These are phyloP conservation scores for Drosophila mayri DNA, from an alignment of 1,140 invertebrate genomes.

Conservation along the genomic window DNA sequence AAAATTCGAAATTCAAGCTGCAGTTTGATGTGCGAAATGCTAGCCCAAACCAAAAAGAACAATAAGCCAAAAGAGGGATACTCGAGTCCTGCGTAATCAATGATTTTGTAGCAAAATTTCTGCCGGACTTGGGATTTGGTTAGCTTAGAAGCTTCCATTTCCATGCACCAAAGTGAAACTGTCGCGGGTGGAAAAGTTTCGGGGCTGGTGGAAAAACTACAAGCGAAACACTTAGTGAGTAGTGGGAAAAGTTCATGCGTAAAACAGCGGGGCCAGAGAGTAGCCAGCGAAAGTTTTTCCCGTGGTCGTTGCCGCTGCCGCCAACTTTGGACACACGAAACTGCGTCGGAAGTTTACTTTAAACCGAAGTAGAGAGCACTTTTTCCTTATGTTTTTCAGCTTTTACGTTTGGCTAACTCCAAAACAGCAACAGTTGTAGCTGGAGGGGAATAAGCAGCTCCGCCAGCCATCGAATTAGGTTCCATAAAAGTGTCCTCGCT, in stretches of 20 bases:
- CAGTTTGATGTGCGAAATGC: constrained; percentile 33
- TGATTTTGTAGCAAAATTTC: constrained; percentile 9
- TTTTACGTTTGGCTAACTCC: constrained; percentile 8
- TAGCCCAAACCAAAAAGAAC: neutral
- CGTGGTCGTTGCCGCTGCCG: too few species aligned
- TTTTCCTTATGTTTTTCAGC: constrained; percentile 14
- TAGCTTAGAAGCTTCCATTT: constrained; percentile 8
- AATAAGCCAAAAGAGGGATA: neutral
- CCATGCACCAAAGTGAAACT: constrained; percentile 6
- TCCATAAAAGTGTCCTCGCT: constrained; percentile 66
- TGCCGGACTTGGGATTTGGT: neutral
- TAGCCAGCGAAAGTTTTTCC: constrained; percentile 59
- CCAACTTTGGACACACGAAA: constrained; percentile 38
- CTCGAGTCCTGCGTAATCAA: constrained; percentile 9
- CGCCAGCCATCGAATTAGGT: constrained; percentile 60
- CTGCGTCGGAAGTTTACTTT: constrained; percentile 61
- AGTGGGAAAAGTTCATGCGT: constrained; percentile 62
- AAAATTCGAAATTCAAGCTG: constrained; percentile 62
- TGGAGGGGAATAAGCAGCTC: constrained; percentile 1
- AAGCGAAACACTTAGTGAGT: constrained; percentile 53
- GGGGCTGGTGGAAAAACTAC: constrained; percentile 37
- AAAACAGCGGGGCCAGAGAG: constrained; percentile 56
- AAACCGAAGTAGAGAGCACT: constrained; percentile 38
- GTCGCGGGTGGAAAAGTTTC: constrained; percentile 14
- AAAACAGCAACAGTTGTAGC: constrained; percentile 36